Percentiles rank a stretch among this genome's conserved stretches.
phyloP scores from a whole-genome alignment of 2,888 invertebrate genomes.

The Sturmia bella region DNA sequence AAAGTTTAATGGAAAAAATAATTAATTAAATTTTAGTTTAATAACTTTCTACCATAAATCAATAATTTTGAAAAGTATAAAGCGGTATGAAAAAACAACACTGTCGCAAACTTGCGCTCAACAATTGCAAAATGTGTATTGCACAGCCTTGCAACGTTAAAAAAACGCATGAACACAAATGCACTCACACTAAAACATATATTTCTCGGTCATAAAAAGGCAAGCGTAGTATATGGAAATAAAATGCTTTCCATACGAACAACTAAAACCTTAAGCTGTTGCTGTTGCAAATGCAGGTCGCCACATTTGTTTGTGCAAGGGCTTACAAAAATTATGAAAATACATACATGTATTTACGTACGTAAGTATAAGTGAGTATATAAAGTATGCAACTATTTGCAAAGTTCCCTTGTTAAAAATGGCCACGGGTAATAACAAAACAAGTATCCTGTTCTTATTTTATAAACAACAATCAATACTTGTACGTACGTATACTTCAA shows the following conservation, averaged over 20 bases:
- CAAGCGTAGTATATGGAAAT: not conserved
- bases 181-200: slow-evolving; percentile 3
- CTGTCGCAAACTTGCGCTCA: not conserved
- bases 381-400: slow-evolving; percentile 52
- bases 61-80: slow-evolving; percentile 55
- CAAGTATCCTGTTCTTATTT: slow-evolving; percentile 66
- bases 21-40: slow-evolving; percentile 59
- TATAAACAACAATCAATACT: slow-evolving; percentile 48
- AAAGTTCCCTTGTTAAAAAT: slow-evolving; percentile 70
- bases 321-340: not conserved
- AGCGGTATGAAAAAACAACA: not conserved
- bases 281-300: slow-evolving; percentile 2
- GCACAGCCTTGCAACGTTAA: not conserved
- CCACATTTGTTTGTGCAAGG: not conserved
- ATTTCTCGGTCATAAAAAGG: slow-evolving; percentile 15
- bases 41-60: slow-evolving; percentile 64
- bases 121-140: slow-evolving; percentile 5
- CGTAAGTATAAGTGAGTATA: not conserved
- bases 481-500: slow-evolving; percentile 1
- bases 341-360: not conserved
- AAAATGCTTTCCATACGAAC: not conserved
- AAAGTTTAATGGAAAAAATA: slow-evolving; percentile 30
- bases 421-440: slow-evolving; percentile 69
- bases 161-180: not conserved
- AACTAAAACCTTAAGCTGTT: slow-evolving; percentile 46